phyloP scores from a whole-genome alignment of 2,888 invertebrate species.

The Anagyrus pseudococci region DNA sequence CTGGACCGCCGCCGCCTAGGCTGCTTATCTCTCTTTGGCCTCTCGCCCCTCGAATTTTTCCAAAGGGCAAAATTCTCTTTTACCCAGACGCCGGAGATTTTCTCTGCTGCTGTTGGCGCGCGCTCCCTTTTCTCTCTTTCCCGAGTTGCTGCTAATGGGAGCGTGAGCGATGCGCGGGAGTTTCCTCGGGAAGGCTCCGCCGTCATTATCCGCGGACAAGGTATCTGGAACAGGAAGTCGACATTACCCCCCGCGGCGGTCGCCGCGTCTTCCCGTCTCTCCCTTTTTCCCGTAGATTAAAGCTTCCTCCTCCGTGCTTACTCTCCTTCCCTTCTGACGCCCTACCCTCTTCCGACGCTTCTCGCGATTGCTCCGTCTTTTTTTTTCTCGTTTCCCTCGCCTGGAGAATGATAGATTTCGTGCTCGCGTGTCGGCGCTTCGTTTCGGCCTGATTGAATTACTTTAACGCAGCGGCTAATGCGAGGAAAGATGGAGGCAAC shows the following conservation, averaged over 20 bases:
- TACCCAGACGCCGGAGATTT: too few species aligned
- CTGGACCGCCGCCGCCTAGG: too few species aligned
- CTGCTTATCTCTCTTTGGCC: too few species aligned
- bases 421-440: background rate
- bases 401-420: background rate
- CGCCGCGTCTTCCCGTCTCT: background rate
- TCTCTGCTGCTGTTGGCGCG: too few species aligned
- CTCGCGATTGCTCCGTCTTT: background rate
- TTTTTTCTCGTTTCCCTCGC: too few species aligned
- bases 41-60: too few species aligned
- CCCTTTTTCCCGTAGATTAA: background rate
- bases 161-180: too few species aligned
- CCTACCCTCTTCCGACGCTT: too few species aligned
- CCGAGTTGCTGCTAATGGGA: background rate
- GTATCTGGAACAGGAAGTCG: slow-evolving; percentile 44
- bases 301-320: background rate
- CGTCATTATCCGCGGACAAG: slow-evolving; percentile 38
- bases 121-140: background rate
- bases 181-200: background rate
- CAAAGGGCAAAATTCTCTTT: too few species aligned
- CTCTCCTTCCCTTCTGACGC: too few species aligned
- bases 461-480: background rate
- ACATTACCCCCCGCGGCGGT: slow-evolving; percentile 16
- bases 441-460: background rate
- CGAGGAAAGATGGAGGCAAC: too few species aligned